Conservation (phyloP, 2,797 vertebrate genomes). For the Ctenosaura bakeri region DNA sequence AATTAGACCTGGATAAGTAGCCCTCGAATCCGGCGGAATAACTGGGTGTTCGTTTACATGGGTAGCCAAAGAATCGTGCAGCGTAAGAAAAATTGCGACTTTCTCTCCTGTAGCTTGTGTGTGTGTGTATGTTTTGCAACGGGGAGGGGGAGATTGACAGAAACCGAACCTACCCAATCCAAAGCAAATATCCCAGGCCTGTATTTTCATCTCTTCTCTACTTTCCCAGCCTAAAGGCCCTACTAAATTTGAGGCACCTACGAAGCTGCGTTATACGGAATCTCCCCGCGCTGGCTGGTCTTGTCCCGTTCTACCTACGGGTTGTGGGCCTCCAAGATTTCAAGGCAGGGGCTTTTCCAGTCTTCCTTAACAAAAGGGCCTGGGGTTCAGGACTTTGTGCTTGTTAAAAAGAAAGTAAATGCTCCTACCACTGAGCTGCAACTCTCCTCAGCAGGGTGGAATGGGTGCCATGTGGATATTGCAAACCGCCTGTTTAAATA, state of each 20-base stretch:
- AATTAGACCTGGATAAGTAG: slow-evolving; percentile 66
- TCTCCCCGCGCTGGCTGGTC: too few relatives aligned
- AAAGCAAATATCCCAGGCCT: background rate
- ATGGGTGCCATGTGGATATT: too few relatives aligned
- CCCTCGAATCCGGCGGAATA: slow-evolving; percentile 62
- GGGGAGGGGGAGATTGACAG: background rate
- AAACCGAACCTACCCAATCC: background rate
- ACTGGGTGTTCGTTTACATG: slow-evolving; percentile 61
- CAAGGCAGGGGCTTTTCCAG: background rate
- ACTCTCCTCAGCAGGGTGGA: background rate
- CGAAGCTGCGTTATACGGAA: background rate
- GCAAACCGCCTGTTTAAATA: background rate
- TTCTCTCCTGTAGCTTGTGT: background rate
- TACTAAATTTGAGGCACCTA: background rate
- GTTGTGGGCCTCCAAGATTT: background rate
- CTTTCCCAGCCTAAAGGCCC: background rate
- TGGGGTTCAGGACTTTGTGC: background rate
- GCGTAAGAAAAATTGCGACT: background rate
- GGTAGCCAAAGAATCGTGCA: slow-evolving; percentile 35
- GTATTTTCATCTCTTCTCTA: background rate
- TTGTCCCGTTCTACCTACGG: background rate
- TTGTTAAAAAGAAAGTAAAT: too few relatives aligned
- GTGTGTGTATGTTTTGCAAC: too few relatives aligned
- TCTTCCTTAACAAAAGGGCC: background rate
- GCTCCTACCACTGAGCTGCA: too few relatives aligned